A percentile compares a stretch with the other conserved stretches of the same genome.
phyloP scores from a whole-genome alignment of 2,888 invertebrate genomes.

The Sarcophaga carnaria region DNA sequence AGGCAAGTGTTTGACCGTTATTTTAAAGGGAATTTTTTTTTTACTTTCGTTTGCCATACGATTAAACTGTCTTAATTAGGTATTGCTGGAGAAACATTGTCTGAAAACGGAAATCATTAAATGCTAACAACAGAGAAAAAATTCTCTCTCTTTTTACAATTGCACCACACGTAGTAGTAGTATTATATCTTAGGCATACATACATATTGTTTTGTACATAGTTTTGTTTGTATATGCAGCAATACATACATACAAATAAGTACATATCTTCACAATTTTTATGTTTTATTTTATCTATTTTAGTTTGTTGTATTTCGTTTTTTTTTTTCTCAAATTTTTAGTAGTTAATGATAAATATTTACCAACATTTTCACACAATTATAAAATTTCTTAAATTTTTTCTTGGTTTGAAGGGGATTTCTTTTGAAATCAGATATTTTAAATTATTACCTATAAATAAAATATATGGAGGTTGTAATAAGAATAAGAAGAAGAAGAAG shows the following conservation, averaged over 20 bases:
- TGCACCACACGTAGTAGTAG: neutral
- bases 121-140: neutral
- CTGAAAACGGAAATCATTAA: conserved; percentile 57
- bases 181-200: too few species aligned
- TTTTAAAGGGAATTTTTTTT: conserved; percentile 16
- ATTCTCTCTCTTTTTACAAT: conserved; percentile 12
- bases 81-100: neutral
- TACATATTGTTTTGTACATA: too few species aligned
- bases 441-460: neutral
- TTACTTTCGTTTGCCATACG: neutral
- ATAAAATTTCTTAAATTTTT: conserved; percentile 49
- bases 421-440: conserved; percentile 49
- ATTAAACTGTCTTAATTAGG: conserved; percentile 40
- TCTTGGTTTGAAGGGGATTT: conserved; percentile 27
- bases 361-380: conserved; percentile 53
- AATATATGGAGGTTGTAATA: conserved; percentile 26
- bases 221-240: conserved; percentile 7
- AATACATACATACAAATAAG: conserved; percentile 13
- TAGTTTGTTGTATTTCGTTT: neutral
- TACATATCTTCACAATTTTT: neutral
- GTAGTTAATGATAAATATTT: conserved; percentile 46
- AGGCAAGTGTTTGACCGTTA: conserved; percentile 55
- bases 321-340: conserved; percentile 29
- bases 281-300: conserved; percentile 33
- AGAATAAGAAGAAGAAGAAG: neutral